Evolutionary conservation across 2,888 invertebrate species (phyloP).

Genomic region (Aphelenchoides bicaudatus): DNA sequence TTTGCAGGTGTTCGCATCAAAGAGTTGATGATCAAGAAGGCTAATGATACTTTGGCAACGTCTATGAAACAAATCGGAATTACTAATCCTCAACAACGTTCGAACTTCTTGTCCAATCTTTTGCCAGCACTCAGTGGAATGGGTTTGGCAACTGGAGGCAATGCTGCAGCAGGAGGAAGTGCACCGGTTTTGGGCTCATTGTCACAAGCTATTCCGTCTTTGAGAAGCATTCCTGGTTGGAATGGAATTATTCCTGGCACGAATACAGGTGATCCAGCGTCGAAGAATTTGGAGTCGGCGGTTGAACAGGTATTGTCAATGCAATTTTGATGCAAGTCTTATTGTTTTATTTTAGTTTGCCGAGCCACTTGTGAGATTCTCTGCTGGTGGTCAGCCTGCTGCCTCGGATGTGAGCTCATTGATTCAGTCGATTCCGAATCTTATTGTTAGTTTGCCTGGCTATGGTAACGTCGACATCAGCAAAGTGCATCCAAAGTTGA

Average conservation of each 20-base stretch:
- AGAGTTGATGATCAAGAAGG: constrained; percentile 59
- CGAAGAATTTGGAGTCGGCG: constrained; percentile 38
- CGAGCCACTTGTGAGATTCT: constrained; percentile 48
- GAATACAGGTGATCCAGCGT: constrained; percentile 25
- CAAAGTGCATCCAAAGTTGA: constrained; percentile 50
- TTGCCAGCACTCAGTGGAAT: constrained; percentile 34
- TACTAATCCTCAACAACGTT: not conserved
- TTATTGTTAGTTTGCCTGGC: constrained; percentile 57
- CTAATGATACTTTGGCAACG: constrained; percentile 46
- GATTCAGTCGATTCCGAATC: constrained; percentile 51
- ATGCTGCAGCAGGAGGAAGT: constrained; percentile 23
- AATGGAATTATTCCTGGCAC: constrained; percentile 17
- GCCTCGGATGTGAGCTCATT: constrained; percentile 42
- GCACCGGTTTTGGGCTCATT: constrained; percentile 40
- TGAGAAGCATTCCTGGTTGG: constrained; percentile 42
- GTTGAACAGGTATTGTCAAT: constrained; percentile 39
- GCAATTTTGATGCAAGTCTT: not conserved
- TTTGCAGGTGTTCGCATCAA: constrained; percentile 45
- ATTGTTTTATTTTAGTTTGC: constrained; percentile 36
- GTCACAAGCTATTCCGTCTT: constrained; percentile 43
- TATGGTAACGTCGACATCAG: constrained; percentile 53
- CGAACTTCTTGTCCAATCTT: constrained; percentile 35
- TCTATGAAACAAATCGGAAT: constrained; percentile 21
- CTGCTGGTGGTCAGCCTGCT: constrained; percentile 46
- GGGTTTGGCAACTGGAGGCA: constrained; percentile 17